Evolutionary conservation across 2,113 vertebrate species (phyloP), one percentile per base, ranked within the genome.

Genomic region (Sceloporus undulatus): DNA sequence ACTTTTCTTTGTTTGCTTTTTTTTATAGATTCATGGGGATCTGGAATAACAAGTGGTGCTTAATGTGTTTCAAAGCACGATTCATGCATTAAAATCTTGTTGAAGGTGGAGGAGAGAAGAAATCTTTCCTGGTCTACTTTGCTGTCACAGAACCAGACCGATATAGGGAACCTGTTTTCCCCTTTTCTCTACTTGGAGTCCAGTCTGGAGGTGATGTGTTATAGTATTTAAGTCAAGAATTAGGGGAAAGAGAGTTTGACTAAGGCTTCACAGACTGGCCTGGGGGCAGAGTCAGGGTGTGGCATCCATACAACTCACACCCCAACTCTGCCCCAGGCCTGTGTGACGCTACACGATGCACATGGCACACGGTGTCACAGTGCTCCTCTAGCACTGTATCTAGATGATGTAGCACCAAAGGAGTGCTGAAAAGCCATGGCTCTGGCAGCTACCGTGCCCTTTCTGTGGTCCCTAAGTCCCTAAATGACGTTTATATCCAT

Each of bases 1-100:
- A 74, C 78, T 42, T 74, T 81, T 74, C 68, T 87, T 82, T 75
- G 68, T 87, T 87, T 65, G 70, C 70, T 87, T 74, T 62, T 34
- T 73, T 66, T 73, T 52, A 75, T 14, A 87, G 79, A 81, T 56
- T 87, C 79, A 62, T 21, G 4, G 54, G 68, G 38, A 81, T 81
- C 27, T 42, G 78, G 38, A 81, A 82, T 81, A 62, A 73, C 25
- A 87, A 87, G 68, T 62, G 54, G 68, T 81, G 16, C 54, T 82
- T 81, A 87, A 87, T 81, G 70, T 29, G 56, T 62, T 54, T 59
- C 56, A 48, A 18, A n/a, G 79, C 79, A 74, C 27, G 48, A 73
- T 74, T 74, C 56, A 34, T 42, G 56, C 70, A 82, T 62, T 65
- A 62, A 82, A 56, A 73, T 48, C 52, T 79, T 70, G 52, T 62